Conservation (phyloP, 2,113 vertebrate species). For the Pseudonaja textilis region DNA sequence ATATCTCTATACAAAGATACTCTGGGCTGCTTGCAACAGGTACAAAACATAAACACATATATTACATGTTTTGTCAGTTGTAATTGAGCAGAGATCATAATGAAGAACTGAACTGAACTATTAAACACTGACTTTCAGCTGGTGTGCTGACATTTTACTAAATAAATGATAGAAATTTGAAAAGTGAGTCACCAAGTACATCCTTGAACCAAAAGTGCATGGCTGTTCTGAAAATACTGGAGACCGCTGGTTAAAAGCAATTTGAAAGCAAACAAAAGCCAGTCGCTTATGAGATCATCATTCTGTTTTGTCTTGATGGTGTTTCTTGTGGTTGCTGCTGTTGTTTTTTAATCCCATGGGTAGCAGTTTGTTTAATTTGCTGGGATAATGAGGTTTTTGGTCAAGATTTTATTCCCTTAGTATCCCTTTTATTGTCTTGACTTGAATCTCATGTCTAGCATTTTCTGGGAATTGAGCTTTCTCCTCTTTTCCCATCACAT, state of each 20-base stretch:
- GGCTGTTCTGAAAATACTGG: not conserved
- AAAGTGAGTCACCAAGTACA: not conserved
- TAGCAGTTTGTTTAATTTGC: not conserved
- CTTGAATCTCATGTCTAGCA: not conserved
- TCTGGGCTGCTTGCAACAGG: not conserved
- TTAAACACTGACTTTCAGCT: not conserved
- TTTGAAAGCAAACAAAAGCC: not conserved
- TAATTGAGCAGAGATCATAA: not conserved
- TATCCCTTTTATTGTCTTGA: not conserved
- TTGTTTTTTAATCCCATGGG: not conserved
- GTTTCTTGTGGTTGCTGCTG: not conserved
- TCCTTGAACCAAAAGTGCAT: not conserved
- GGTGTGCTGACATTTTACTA: not conserved
- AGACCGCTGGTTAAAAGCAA: not conserved
- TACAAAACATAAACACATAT: not conserved
- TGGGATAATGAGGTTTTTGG: not conserved
- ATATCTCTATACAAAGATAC: not conserved
- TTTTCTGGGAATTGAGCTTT: not conserved
- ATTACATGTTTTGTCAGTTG: not conserved
- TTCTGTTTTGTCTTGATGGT: not conserved
- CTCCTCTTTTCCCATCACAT: conserved; percentile 11
- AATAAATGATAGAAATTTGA: not conserved
- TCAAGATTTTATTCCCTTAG: not conserved
- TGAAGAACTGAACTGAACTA: not conserved
- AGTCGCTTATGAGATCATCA: not conserved